Base-by-base conservation (phyloP, 23 tunicate genomes). In the Diplosoma virens region DNA sequence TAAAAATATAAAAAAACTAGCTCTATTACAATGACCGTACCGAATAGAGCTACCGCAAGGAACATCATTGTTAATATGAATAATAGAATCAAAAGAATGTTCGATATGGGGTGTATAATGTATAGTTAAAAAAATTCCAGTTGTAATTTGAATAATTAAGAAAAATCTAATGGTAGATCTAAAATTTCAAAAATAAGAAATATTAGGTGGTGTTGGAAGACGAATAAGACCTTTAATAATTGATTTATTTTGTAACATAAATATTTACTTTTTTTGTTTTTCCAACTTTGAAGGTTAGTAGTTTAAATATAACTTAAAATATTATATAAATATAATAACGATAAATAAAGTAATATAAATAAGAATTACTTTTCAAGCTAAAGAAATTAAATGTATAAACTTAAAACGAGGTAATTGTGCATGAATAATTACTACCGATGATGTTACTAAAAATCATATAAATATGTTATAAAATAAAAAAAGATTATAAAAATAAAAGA, bases 341-440 rank as follows among this genome's bases (percentile, higher is more conserved):
- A n/a, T n/a, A n/a, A n/a, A n/a, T n/a, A n/a, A n/a, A n/a, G n/a
- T n/a, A n/a, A n/a, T n/a, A n/a, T n/a, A n/a, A n/a, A n/a, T n/a
- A n/a, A n/a, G n/a, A n/a, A n/a, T n/a, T n/a, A n/a, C n/a, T n/a
- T n/a, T n/a, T n/a, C n/a, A n/a, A n/a, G n/a, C n/a, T n/a, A n/a
- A n/a, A n/a, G n/a, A n/a, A 0, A 76, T 76, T 1, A 76, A 58
- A 0, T 76, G 53, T 0, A 58, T 30, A 76, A 76, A 76, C 26
- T 76, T 76, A 58, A 9, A 76, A 30, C 81, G 81, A 58, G 81
- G 81, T 59, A 76, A 33, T 0, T 18, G 29, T 22, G 66, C 48
- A 3, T 69, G 81, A 58, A 76, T 22, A 24, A 22, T 21, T 25
- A 56, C n/a, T 56, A 56, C 64, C n/a, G 5, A 7, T 21, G 18